Evolutionary conservation across 2,888 invertebrate genomes (phyloP).

Genomic region (Dinocampus coccinellae): DNA sequence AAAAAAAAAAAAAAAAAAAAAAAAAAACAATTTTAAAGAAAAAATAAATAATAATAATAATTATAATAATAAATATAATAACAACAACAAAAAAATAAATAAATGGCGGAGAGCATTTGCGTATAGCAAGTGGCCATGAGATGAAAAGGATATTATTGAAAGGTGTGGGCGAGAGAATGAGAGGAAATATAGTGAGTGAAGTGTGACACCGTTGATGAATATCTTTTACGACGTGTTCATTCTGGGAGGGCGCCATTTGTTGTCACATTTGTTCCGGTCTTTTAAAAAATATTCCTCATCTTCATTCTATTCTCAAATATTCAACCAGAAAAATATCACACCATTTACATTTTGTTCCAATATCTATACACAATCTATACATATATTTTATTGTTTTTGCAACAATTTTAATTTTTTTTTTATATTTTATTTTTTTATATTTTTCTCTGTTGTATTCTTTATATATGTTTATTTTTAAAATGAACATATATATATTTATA

Average conservation of each 20-base stretch:
- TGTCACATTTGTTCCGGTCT: conserved; percentile 49
- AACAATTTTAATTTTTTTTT: neutral
- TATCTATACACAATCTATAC: neutral
- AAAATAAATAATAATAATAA: too few relatives aligned
- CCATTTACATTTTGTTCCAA: neutral
- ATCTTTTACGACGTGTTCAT: conserved; percentile 5
- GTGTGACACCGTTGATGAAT: conserved; percentile 4
- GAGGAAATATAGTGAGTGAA: conserved; percentile 23
- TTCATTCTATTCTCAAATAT: conserved; percentile 8
- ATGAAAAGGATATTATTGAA: neutral
- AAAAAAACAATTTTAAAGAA: too few relatives aligned
- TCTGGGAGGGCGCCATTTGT: conserved; percentile 48
- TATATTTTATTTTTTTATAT: neutral
- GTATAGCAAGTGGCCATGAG: conserved; percentile 17
- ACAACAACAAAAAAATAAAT: conserved; percentile 17
- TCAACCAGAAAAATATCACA: neutral
- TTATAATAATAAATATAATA: too few relatives aligned
- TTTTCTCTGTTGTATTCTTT: too few relatives aligned
- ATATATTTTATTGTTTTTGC: neutral
- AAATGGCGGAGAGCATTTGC: conserved; percentile 8
- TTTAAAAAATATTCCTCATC: conserved; percentile 34
- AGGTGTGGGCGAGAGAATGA: conserved; percentile 9
- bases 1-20: conserved; percentile 16
- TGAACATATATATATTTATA: neutral
- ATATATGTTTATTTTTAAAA: too few relatives aligned